These are phyloP conservation scores for Lepidostoma basale DNA, from an alignment of 1,140 invertebrate genomes.

Conservation along the genomic window DNA sequence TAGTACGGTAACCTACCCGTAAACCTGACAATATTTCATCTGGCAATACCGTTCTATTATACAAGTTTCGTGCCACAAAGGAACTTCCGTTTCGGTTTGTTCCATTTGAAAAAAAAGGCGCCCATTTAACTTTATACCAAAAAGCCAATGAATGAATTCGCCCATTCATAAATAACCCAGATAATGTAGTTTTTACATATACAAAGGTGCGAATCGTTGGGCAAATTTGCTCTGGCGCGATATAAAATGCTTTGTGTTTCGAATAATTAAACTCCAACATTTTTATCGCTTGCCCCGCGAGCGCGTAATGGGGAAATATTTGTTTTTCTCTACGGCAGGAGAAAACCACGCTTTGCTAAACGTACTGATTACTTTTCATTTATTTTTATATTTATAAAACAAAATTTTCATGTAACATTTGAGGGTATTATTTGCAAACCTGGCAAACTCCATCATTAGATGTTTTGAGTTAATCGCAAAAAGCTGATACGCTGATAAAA, in stretches of 20 bases:
- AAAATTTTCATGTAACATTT: no score
- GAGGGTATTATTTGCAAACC: no score
- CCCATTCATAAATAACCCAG: conserved; percentile 25
- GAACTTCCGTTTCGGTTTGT: conserved; percentile 28
- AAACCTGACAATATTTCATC: background rate
- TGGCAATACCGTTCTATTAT: conserved; percentile 7
- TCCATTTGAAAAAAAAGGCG: conserved; percentile 18
- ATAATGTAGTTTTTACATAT: conserved; percentile 27
- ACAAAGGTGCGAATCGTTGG: conserved; percentile 34
- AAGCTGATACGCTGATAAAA: no score
- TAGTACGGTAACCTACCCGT: no score
- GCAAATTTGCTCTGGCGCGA: conserved; percentile 34
- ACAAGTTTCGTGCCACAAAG: background rate
- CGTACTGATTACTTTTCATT: no score
- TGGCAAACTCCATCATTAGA: no score
- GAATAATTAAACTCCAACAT: conserved; percentile 29
- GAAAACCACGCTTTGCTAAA: no score
- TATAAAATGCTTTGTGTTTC: conserved; percentile 21
- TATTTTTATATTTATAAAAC: no score
- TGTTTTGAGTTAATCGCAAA: no score
- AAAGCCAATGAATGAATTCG: conserved; percentile 17
- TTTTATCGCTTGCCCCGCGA: background rate
- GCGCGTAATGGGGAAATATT: conserved; percentile 25
- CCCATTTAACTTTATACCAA: conserved; percentile 22
- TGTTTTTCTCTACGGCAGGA: no score